Conservation (phyloP, 2,113 vertebrate species). For the Albula goreensis region DNA sequence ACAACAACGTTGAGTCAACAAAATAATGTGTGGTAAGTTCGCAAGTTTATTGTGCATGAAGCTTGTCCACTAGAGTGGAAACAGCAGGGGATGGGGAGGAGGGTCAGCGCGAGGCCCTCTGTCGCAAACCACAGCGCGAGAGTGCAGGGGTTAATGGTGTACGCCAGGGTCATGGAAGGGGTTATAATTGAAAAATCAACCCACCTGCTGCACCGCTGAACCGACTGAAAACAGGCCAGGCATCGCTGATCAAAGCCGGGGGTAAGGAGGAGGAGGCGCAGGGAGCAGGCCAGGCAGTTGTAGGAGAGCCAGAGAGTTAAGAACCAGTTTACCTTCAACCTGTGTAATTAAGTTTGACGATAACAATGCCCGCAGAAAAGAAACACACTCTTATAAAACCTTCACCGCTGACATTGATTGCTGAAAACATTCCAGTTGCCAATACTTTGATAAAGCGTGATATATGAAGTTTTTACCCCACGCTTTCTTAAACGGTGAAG, state of each 20-base stretch:
- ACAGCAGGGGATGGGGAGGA: background rate
- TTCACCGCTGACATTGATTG: background rate
- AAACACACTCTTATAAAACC: slow-evolving; percentile 15
- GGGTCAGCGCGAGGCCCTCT: background rate
- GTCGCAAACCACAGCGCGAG: background rate
- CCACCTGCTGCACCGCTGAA: slow-evolving; percentile 50
- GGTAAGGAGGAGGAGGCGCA: slow-evolving; percentile 25
- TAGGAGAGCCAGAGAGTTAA: slow-evolving; percentile 9
- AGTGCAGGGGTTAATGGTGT: slow-evolving; percentile 38
- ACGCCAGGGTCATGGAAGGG: slow-evolving; percentile 26
- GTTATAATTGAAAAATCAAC: slow-evolving; percentile 51
- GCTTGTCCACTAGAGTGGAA: background rate
- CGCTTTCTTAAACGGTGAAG: too few relatives aligned
- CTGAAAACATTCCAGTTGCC: background rate
- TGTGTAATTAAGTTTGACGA: slow-evolving; percentile 13
- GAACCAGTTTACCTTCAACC: slow-evolving; percentile 4
- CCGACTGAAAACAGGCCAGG: slow-evolving; percentile 47
- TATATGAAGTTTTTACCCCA: background rate
- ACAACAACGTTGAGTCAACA: background rate
- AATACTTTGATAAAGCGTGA: background rate
- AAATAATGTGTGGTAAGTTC: background rate
- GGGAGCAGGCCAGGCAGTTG: slow-evolving; percentile 8
- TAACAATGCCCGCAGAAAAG: background rate
- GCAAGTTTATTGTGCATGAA: background rate
- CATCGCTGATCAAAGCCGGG: slow-evolving; percentile 50